Evolutionary conservation across 2,113 vertebrate species (phyloP).

Genomic region (Irena cyanogastra): DNA sequence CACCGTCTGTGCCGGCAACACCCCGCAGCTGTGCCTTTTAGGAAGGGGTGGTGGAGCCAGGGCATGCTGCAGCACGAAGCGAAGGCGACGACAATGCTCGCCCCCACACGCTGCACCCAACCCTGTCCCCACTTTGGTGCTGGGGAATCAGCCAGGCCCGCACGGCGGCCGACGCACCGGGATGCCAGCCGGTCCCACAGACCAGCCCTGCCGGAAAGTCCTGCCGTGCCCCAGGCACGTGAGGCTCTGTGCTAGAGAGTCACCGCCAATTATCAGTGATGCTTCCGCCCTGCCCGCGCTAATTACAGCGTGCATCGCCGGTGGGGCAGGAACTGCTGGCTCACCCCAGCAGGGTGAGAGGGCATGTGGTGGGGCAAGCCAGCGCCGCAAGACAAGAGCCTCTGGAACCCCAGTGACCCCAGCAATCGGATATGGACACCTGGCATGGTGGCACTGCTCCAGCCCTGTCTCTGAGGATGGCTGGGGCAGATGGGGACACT

Average conservation of each 20-base stretch:
- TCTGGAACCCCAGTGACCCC: not conserved
- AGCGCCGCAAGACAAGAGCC: fast-evolving
- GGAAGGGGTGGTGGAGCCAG: not conserved
- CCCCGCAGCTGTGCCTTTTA: not conserved
- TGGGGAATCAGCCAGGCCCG: not conserved
- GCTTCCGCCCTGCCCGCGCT: not conserved
- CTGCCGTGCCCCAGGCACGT: not conserved
- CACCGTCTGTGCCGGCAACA: not conserved
- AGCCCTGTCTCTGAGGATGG: not conserved
- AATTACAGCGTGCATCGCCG: not conserved
- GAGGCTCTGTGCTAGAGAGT: not conserved
- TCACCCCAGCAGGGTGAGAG: not conserved
- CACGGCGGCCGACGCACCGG: fast-evolving
- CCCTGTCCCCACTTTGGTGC: not conserved
- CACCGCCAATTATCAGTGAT: not conserved
- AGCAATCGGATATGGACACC: not conserved
- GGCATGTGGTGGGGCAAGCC: not conserved
- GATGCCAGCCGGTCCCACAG: not conserved
- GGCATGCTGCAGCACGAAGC: not conserved
- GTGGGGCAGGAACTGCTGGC: conserved; percentile 38
- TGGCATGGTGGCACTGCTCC: not conserved
- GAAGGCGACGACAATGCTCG: not conserved
- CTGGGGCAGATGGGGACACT: not conserved
- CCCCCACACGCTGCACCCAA: not conserved
- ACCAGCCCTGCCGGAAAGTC: conserved; percentile 4